phyloP scores from a whole-genome alignment of 2,888 invertebrate genomes.

The Petrophora chlorosata region DNA sequence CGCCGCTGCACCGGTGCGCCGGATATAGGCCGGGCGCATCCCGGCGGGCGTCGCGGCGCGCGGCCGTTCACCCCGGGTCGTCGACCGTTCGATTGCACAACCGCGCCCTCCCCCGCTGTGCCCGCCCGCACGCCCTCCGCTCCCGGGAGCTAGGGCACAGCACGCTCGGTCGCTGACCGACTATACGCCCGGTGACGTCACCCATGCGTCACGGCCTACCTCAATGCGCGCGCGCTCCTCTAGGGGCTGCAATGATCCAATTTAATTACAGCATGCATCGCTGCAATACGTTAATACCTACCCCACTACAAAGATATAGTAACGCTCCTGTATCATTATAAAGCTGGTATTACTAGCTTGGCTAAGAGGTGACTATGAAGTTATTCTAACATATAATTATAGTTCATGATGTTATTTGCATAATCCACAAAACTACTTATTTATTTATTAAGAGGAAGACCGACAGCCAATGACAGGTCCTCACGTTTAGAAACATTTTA shows the following conservation, averaged over 20 bases:
- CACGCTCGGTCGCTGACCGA: slow-evolving; percentile 70
- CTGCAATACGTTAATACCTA: not conserved
- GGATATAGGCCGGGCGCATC: slow-evolving; percentile 84
- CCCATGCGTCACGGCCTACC: slow-evolving; percentile 83
- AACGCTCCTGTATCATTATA: not conserved
- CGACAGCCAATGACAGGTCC: no score
- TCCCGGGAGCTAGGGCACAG: slow-evolving; percentile 72
- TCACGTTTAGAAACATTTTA: no score
- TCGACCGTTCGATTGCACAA: slow-evolving; percentile 82
- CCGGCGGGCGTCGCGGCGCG: slow-evolving; percentile 79
- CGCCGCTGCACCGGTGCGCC: slow-evolving; percentile 81
- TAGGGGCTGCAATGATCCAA: slow-evolving; percentile 75
- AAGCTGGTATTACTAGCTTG: no score
- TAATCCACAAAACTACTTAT: no score
- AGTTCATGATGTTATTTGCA: no score
- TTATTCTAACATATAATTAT: no score
- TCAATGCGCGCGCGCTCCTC: slow-evolving; percentile 83
- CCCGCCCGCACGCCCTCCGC: slow-evolving; percentile 51
- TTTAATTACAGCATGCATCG: slow-evolving; percentile 51
- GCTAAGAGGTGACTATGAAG: no score
- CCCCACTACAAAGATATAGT: not conserved
- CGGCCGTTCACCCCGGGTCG: slow-evolving; percentile 81
- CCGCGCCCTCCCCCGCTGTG: slow-evolving; percentile 50
- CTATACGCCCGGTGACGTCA: slow-evolving; percentile 75
- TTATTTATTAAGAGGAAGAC: no score